These are phyloP conservation scores for Sylvilagus floridanus DNA, from an alignment of 2,797 vertebrate species.

Conservation along the genomic window DNA sequence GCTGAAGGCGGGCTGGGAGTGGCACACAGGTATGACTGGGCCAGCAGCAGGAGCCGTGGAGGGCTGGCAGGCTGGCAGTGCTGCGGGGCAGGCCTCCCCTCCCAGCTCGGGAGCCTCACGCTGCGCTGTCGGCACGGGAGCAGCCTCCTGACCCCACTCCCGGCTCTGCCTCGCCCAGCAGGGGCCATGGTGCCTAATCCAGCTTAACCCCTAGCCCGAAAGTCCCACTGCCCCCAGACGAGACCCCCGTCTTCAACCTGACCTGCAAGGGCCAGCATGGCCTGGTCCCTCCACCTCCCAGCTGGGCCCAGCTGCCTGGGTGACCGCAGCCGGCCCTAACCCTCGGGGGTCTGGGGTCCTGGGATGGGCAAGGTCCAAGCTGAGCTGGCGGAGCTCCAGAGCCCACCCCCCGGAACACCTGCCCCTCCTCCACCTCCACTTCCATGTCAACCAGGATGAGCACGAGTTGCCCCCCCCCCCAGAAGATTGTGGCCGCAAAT, in stretches of 20 bases:
- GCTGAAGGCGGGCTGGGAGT: neutral
- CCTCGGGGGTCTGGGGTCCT: conserved; percentile 8
- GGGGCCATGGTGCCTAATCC: rapidly evolving
- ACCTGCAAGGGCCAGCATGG: neutral
- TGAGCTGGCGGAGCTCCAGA: conserved; percentile 77
- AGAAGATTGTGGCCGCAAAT: conserved; percentile 90
- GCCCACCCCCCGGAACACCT: conserved; percentile 77
- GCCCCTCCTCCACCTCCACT: conserved; percentile 89
- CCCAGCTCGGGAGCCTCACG: neutral
- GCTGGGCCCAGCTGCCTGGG: neutral
- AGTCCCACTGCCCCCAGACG: neutral
- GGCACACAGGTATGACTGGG: neutral
- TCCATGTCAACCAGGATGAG: conserved; percentile 91
- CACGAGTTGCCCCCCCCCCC: conserved; percentile 85
- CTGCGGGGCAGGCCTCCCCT: neutral
- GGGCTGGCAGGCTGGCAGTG: neutral
- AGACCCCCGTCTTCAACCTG: neutral
- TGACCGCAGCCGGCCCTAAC: neutral
- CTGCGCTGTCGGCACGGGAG: rapidly evolving
- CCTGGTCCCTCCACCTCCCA: neutral
- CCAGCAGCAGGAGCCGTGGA: neutral
- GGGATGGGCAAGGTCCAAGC: conserved; percentile 82
- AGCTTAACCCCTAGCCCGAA: neutral
- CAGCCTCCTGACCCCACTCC: neutral
- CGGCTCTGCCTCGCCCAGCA: neutral